Evolutionary conservation across 64 coral and sea anemone species (phyloP).

Genomic region (Porites lutea): DNA sequence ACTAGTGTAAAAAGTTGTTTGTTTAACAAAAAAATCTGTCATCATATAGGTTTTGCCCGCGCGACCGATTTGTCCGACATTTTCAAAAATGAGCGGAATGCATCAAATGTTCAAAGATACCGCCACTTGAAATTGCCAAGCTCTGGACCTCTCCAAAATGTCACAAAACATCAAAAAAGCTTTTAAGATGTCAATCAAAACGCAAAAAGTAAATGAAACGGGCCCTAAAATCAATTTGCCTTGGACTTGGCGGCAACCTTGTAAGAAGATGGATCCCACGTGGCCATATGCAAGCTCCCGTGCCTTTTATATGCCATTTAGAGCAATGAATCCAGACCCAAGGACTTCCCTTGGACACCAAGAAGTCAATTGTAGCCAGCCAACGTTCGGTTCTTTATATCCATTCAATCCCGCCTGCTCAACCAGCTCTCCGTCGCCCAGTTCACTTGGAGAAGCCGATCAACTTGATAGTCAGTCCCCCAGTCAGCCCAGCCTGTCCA

Average conservation of each 20-base stretch:
- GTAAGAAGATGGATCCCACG: background rate
- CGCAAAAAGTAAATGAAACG: no score
- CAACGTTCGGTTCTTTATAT: background rate
- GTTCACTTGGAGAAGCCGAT: background rate
- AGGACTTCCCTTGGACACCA: background rate
- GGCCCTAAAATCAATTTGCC: no score
- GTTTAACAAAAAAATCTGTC: no score
- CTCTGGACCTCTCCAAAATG: no score
- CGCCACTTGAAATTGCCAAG: no score
- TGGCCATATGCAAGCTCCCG: background rate
- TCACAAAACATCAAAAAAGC: no score
- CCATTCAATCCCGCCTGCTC: background rate
- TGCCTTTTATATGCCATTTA: slow-evolving; percentile 1
- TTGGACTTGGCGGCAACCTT: background rate
- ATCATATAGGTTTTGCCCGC: no score
- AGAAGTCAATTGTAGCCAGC: background rate
- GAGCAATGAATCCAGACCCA: background rate
- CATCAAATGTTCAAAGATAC: no score
- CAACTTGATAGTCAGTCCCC: background rate
- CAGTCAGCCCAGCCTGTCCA: background rate
- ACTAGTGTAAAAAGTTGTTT: no score
- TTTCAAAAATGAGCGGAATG: no score
- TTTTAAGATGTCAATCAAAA: no score
- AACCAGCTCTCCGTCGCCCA: background rate
- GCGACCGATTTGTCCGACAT: no score